Evolutionary conservation across 2,113 vertebrate genomes (phyloP).

Genomic region (Strigops habroptila): DNA sequence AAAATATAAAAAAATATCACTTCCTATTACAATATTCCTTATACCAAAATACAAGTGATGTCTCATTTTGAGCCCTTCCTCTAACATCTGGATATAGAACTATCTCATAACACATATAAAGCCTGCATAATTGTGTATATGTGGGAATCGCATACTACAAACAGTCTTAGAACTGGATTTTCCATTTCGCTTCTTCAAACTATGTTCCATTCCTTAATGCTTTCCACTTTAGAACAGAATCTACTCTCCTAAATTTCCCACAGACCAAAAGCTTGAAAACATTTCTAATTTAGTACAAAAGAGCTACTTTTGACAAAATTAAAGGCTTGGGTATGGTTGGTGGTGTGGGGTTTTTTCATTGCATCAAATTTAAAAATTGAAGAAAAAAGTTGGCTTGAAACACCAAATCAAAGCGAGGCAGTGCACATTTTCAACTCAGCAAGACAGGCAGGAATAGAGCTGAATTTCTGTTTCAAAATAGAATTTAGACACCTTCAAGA

Average conservation of each 20-base stretch:
- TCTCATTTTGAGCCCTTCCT: neutral
- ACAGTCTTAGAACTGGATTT: neutral
- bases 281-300: neutral
- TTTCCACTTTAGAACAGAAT: neutral
- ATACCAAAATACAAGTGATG: neutral
- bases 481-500: neutral
- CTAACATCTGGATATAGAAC: neutral
- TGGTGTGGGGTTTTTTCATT: neutral
- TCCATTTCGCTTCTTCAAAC: constrained; percentile 4
- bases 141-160: neutral
- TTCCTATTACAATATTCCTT: neutral
- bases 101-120: neutral
- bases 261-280: neutral
- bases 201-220: neutral
- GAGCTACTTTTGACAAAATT: neutral
- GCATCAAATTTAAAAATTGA: neutral
- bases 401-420: neutral
- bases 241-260: neutral
- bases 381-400: neutral
- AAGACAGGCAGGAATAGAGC: neutral
- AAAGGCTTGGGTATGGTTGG: neutral
- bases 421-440: neutral
- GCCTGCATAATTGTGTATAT: neutral
- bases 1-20: neutral
- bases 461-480: neutral